phyloP scores from a whole-genome alignment of 2,113 vertebrate species.

The Pitta sordida region DNA sequence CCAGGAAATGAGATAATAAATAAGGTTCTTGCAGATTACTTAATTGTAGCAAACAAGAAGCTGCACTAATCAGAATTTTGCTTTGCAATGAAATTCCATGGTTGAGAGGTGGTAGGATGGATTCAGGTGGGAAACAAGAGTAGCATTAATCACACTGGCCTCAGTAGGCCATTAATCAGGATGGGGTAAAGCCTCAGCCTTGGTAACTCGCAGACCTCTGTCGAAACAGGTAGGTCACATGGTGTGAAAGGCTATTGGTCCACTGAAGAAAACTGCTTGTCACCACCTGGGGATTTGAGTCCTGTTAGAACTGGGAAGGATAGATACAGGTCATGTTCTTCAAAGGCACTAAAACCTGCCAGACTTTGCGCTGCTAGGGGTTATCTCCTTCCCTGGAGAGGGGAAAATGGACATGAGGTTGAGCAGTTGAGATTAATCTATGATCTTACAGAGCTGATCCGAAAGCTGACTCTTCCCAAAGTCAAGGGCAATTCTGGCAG shows the following conservation, averaged over 20 bases:
- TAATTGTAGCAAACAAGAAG: conserved; percentile 5
- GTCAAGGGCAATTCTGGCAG: not conserved
- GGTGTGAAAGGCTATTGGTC: not conserved
- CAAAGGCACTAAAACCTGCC: not conserved
- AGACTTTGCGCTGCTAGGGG: not conserved
- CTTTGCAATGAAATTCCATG: not conserved
- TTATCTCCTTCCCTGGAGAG: not conserved
- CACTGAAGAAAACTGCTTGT: not conserved
- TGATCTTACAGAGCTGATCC: not conserved
- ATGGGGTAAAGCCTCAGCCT: not conserved
- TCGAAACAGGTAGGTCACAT: not conserved
- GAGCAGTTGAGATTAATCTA: not conserved
- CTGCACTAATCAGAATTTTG: not conserved
- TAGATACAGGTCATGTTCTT: not conserved
- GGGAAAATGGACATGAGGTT: not conserved
- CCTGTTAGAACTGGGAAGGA: not conserved
- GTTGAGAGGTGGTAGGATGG: not conserved
- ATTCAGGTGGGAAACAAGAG: not conserved
- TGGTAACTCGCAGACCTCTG: not conserved
- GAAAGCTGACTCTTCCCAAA: not conserved
- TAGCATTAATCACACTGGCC: not conserved
- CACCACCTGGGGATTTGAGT: not conserved
- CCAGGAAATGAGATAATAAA: conserved; percentile 35
- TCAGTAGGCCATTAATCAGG: not conserved
- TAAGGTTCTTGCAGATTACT: conserved; percentile 6